These are phyloP conservation scores for Hirtodrosophila histrioides DNA, from an alignment of 2,888 invertebrate species.

Conservation along the genomic window DNA sequence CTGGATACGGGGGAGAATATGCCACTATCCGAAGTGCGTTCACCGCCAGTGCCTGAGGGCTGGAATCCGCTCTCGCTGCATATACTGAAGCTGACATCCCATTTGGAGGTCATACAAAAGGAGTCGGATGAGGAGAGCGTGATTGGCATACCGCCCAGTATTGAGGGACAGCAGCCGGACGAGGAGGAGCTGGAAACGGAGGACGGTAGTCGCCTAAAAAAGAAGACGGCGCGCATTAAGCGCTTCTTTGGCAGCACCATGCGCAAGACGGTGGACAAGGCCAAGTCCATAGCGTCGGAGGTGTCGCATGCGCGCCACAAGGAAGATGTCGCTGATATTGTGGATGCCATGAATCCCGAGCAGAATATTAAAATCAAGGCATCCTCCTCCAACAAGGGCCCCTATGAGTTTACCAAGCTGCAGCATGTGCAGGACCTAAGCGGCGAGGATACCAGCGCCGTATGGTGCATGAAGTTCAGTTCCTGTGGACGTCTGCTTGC, in stretches of 20 bases:
- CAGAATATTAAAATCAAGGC: conserved; percentile 95
- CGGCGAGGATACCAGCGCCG: conserved; percentile 94
- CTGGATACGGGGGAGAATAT: conserved; percentile 94
- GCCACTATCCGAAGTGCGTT: conserved; percentile 93
- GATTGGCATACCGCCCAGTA: conserved; percentile 86
- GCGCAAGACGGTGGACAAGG: conserved; percentile 95
- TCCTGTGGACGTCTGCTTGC: conserved; percentile 97
- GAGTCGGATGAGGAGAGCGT: conserved; percentile 92
- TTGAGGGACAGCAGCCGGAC: conserved; percentile 82
- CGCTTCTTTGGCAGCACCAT: conserved; percentile 94
- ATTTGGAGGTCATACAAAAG: conserved; percentile 91
- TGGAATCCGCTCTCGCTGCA: conserved; percentile 97
- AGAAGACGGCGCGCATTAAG: conserved; percentile 88
- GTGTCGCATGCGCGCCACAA: conserved; percentile 94
- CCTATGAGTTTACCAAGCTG: conserved; percentile 96
- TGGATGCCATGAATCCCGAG: conserved; percentile 91
- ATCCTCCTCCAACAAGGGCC: conserved; percentile 97
- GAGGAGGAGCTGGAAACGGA: conserved; percentile 85
- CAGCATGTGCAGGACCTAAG: conserved; percentile 95
- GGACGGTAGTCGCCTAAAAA: conserved; percentile 84
- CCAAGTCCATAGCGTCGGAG: conserved; percentile 94
- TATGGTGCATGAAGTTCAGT: conserved; percentile 99
- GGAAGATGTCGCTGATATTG: conserved; percentile 93
- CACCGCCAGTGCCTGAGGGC: conserved; percentile 88
- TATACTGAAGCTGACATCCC: conserved; percentile 95